These are phyloP conservation scores for Diplodus puntazzo DNA, from an alignment of 2,797 vertebrate genomes.

Conservation along the genomic window DNA sequence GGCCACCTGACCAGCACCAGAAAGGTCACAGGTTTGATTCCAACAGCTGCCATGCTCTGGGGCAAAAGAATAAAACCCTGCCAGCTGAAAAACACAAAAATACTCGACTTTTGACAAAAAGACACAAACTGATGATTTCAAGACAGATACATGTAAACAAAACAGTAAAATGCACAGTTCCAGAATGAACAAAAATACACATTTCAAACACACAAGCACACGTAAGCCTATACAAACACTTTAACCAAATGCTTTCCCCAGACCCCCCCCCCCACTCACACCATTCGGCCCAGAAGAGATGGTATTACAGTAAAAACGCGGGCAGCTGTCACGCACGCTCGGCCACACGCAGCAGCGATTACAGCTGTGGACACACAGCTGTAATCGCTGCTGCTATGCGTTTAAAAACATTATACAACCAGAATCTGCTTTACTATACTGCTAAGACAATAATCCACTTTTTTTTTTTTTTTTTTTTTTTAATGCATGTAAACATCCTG, in stretches of 20 bases:
- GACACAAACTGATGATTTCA: not conserved
- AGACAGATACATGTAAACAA: not conserved
- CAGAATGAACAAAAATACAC: too few species aligned
- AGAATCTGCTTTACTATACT: conserved; percentile 7
- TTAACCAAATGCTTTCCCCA: not conserved
- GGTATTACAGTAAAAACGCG: conserved; percentile 16
- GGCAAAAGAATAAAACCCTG: conserved; percentile 19
- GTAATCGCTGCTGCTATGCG: conserved; percentile 20
- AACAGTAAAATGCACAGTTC: not conserved
- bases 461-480: too few species aligned
- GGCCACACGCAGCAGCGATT: conserved; percentile 21
- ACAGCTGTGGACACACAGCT: conserved; percentile 37
- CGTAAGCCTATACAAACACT: not conserved
- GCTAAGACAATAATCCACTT: conserved; percentile 31
- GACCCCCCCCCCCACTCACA: not conserved
- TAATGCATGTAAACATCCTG: conserved; percentile 12
- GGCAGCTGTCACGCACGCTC: conserved; percentile 44
- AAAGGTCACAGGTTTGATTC: conserved; percentile 54
- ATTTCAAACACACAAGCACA: not conserved
- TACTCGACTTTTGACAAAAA: not conserved
- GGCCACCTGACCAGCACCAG: conserved; percentile 23
- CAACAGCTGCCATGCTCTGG: conserved; percentile 32
- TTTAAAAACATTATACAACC: conserved; percentile 29
- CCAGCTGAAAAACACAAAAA: not conserved
- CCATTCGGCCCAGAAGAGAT: conserved; percentile 14